These are phyloP conservation scores for Neotragus pygmaeus DNA, from an alignment of 2,113 vertebrate species.

Conservation along the genomic window DNA sequence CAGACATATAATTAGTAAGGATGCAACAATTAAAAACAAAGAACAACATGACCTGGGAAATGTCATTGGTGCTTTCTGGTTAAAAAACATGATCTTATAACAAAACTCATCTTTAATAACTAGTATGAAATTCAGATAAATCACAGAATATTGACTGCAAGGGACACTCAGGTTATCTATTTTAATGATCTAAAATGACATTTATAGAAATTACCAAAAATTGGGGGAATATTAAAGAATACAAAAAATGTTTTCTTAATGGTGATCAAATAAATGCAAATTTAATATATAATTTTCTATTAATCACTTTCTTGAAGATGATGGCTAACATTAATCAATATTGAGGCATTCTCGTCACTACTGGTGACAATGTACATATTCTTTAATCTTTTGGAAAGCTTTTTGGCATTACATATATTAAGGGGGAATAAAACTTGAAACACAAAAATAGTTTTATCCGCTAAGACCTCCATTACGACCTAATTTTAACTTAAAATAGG, in stretches of 20 bases:
- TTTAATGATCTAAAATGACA: neutral
- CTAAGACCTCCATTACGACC: neutral
- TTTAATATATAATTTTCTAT: neutral
- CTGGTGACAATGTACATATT: neutral
- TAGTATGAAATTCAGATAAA: neutral
- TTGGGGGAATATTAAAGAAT: neutral
- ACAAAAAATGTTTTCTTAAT: neutral
- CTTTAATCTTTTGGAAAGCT: neutral
- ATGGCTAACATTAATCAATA: neutral
- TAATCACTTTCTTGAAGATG: neutral
- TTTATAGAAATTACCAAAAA: neutral
- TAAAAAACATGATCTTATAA: neutral
- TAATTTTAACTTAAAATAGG: neutral
- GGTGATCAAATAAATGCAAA: constrained; percentile 20
- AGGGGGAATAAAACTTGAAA: neutral
- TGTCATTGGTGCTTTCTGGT: neutral
- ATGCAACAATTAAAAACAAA: neutral
- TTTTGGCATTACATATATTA: neutral
- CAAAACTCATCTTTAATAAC: neutral
- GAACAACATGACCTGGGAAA: neutral
- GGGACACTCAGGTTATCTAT: neutral
- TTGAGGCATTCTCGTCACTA: neutral
- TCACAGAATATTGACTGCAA: neutral
- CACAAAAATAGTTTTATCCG: neutral
- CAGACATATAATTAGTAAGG: neutral